Evolutionary conservation across 2,113 vertebrate species (phyloP).

Genomic region (Chlamydotis undulata): DNA sequence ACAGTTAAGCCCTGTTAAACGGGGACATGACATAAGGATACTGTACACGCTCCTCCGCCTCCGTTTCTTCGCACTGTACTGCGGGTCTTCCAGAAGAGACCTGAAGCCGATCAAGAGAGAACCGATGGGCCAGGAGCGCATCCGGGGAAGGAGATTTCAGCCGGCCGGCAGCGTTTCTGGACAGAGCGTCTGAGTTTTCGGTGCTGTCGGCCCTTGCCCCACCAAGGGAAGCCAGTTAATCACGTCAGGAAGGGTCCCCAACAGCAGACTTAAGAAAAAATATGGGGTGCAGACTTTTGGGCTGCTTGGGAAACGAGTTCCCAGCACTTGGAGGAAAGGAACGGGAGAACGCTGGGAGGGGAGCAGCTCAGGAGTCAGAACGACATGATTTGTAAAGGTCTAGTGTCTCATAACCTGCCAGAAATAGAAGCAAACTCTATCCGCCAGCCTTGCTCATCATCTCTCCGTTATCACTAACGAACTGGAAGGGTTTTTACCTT

Average conservation of each 20-base stretch:
- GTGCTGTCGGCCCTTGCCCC: neutral
- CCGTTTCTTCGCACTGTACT: neutral
- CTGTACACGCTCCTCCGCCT: constrained; percentile 6
- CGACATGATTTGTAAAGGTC: neutral
- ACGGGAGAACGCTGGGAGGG: neutral
- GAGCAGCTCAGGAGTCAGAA: neutral
- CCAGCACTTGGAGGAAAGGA: neutral
- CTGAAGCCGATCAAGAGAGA: neutral
- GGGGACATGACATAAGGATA: constrained; percentile 10
- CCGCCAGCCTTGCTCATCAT: neutral
- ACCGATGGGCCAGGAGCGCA: neutral
- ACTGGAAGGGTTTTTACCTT: neutral
- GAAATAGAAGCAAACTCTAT: constrained; percentile 40
- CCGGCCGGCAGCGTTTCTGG: fast-evolving
- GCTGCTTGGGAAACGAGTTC: neutral
- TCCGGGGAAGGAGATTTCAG: neutral
- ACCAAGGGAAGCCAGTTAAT: neutral
- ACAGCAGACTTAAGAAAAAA: neutral
- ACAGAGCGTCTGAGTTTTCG: fast-evolving
- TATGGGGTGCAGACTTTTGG: neutral
- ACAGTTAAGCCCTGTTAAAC: constrained; percentile 62
- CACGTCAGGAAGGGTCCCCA: neutral
- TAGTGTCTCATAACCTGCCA: neutral
- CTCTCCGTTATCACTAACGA: neutral
- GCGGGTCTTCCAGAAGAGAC: neutral